Evolutionary conservation across 2,797 vertebrate genomes (phyloP).

Genomic region (Ptychobarbus kaznakovi): DNA sequence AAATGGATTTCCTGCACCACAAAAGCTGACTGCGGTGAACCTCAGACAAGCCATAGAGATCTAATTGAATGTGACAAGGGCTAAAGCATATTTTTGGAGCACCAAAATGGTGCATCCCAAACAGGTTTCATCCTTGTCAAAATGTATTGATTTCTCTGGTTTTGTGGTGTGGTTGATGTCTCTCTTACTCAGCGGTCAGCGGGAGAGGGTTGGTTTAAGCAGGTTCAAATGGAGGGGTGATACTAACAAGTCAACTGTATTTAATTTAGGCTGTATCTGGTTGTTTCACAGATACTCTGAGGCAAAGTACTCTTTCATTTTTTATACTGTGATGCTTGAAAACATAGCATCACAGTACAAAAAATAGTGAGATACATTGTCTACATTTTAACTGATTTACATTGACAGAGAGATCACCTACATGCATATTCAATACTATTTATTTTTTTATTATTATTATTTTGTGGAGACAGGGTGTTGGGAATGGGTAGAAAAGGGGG

Average conservation of each 20-base stretch:
- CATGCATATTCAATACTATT: slow-evolving; percentile 38
- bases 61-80: slow-evolving; percentile 72
- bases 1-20: not conserved
- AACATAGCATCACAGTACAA: not conserved
- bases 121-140: slow-evolving; percentile 80
- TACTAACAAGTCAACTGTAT: slow-evolving; percentile 20
- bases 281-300: not conserved
- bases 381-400: not conserved
- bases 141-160: slow-evolving; percentile 79
- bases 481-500: slow-evolving; percentile 16
- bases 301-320: not conserved
- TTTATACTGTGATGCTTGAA: too few species aligned
- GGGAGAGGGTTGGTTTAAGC: slow-evolving; percentile 56
- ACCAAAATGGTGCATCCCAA: slow-evolving; percentile 75
- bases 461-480: slow-evolving; percentile 24
- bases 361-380: not conserved
- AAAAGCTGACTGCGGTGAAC: slow-evolving; percentile 61
- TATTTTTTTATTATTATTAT: slow-evolving; percentile 24
- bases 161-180: slow-evolving; percentile 76
- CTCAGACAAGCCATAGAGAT: slow-evolving; percentile 54
- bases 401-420: slow-evolving; percentile 1
- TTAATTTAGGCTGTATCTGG: not conserved
- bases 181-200: slow-evolving; percentile 71
- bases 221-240: slow-evolving; percentile 43
- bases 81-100: slow-evolving; percentile 68